These are phyloP conservation scores for Brachypalpus laphriformis DNA, from an alignment of 2,888 invertebrate genomes.

Conservation along the genomic window DNA sequence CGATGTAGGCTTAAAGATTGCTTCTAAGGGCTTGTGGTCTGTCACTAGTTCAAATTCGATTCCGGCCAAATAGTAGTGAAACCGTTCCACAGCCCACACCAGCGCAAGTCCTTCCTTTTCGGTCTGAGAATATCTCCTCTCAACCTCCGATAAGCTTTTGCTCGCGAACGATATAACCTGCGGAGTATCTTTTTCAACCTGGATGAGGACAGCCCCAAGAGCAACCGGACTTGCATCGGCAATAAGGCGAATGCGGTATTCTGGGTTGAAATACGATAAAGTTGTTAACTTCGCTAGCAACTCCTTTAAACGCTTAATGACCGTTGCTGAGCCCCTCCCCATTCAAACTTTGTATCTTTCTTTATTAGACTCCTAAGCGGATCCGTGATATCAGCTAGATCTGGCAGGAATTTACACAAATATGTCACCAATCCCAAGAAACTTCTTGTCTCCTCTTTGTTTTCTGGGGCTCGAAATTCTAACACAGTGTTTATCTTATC, in stretches of 20 bases:
- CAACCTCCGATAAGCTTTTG: no score
- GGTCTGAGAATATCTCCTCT: no score
- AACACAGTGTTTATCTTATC: background rate
- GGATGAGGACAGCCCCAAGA: no score
- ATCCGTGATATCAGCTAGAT: constrained; percentile 60
- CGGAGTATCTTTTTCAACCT: no score
- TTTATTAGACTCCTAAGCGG: constrained; percentile 77
- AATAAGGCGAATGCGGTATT: no score
- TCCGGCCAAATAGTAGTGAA: constrained; percentile 16
- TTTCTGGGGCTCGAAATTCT: background rate
- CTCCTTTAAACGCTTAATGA: no score
- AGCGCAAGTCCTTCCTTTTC: background rate
- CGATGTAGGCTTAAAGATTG: no score
- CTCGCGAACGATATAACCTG: background rate
- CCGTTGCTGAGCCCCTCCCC: no score
- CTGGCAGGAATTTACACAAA: no score
- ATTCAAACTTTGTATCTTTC: constrained; percentile 73
- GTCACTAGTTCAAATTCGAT: constrained; percentile 46
- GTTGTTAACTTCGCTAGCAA: no score
- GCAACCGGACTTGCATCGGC: background rate
- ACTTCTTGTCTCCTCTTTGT: background rate
- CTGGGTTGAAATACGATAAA: no score
- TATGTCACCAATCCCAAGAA: no score
- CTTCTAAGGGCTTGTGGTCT: constrained; percentile 6
- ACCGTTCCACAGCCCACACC: background rate